These are phyloP conservation scores for Teleogryllus oceanicus DNA, from an alignment of 2,888 invertebrate genomes.

Conservation along the genomic window DNA sequence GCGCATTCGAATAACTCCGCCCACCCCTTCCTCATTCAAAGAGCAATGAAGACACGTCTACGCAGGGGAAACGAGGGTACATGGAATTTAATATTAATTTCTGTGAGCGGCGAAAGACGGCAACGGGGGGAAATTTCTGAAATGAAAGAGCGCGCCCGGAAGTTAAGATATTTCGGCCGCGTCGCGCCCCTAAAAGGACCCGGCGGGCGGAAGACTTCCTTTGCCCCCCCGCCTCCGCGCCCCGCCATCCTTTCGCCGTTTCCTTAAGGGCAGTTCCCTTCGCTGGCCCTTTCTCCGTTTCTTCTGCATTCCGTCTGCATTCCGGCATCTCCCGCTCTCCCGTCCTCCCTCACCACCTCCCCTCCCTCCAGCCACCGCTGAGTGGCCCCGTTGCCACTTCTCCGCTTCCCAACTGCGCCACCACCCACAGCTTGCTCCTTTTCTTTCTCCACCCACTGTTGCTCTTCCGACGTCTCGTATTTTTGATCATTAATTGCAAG, in stretches of 20 bases:
- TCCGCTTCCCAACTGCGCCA: not conserved
- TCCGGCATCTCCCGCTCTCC: not conserved
- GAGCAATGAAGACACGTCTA: not conserved
- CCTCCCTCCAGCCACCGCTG: not conserved
- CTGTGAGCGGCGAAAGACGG: not conserved
- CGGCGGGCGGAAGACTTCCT: conserved; percentile 18
- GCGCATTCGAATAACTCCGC: not conserved
- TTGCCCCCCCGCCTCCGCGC: not conserved
- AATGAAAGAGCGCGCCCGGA: not conserved
- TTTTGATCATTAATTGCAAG: not conserved
- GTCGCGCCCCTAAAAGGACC: not conserved
- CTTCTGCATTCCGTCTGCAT: not conserved
- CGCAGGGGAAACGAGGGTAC: not conserved
- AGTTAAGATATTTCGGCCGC: not conserved
- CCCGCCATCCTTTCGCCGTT: no score
- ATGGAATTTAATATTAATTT: conserved; percentile 10
- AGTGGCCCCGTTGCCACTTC: not conserved
- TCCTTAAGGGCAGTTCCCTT: not conserved
- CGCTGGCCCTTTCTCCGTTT: not conserved
- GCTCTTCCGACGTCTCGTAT: not conserved
- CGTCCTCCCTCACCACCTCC: not conserved
- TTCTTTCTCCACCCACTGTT: not conserved
- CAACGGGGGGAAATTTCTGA: not conserved
- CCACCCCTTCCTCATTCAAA: not conserved
- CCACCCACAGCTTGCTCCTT: not conserved